These are phyloP conservation scores for Carassius gibelio DNA, from an alignment of 2,113 vertebrate genomes.

Conservation along the genomic window DNA sequence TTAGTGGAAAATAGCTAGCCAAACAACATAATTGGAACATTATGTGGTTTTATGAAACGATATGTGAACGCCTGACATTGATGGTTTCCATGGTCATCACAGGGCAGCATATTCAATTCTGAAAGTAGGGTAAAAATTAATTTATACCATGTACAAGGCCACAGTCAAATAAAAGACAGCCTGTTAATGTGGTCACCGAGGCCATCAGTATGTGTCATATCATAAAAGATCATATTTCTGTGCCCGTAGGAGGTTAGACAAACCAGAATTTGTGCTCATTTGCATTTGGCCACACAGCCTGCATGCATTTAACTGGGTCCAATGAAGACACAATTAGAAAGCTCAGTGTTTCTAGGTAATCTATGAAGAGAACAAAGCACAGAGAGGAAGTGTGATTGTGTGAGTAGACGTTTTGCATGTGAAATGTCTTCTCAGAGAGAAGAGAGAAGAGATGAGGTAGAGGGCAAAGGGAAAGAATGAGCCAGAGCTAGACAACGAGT, in stretches of 20 bases:
- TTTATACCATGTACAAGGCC: background rate
- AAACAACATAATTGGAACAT: background rate
- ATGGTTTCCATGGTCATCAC: background rate
- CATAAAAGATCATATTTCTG: background rate
- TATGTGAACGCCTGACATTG: background rate
- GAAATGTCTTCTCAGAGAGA: background rate
- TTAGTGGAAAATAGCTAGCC: background rate
- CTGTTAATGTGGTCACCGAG: background rate
- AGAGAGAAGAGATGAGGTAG: conserved; percentile 19
- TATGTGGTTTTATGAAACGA: conserved; percentile 12
- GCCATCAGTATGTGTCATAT: background rate
- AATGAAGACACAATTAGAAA: background rate
- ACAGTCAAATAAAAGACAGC: background rate
- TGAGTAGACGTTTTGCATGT: conserved; percentile 10
- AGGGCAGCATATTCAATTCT: background rate
- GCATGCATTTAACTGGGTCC: background rate
- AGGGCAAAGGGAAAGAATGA: conserved; percentile 26
- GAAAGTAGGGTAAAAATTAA: background rate
- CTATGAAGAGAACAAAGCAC: background rate
- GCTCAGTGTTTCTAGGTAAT: conserved; percentile 13
- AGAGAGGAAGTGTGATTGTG: conserved; percentile 15
- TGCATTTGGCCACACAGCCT: background rate
- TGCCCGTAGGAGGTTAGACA: background rate
- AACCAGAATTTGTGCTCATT: conserved; percentile 10
- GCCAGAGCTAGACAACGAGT: conserved; percentile 43